These are phyloP conservation scores for Aricia artaxerxes DNA, from an alignment of 2,888 invertebrate genomes.

Conservation along the genomic window DNA sequence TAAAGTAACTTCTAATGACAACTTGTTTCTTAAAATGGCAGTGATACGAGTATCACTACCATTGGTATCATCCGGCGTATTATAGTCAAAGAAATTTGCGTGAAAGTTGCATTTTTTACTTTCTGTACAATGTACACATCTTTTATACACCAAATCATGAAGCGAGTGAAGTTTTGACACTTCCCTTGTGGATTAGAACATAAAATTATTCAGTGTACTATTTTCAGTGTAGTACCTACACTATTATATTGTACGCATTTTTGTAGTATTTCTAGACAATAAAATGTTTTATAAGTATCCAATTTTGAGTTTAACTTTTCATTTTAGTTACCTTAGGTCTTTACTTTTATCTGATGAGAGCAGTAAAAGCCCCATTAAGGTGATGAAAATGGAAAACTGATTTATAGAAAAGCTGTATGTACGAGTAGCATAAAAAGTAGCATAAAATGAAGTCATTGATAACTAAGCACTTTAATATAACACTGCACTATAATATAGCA, in stretches of 20 bases:
- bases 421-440: not conserved
- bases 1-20: slow-evolving; percentile 16
- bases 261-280: not conserved
- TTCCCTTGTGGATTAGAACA: too few relatives aligned
- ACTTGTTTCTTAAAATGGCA: not conserved
- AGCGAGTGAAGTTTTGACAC: too few relatives aligned
- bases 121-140: not conserved
- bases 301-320: not conserved
- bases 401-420: not conserved
- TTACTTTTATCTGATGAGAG: not conserved
- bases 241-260: not conserved
- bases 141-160: too few relatives aligned
- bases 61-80: not conserved
- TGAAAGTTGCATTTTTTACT: slow-evolving; percentile 1
- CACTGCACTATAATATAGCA: not conserved
- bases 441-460: not conserved
- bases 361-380: not conserved
- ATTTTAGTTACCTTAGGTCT: not conserved
- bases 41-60: not conserved
- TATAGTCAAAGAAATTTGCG: slow-evolving; percentile 22
- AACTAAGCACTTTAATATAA: not conserved
- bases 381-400: not conserved
- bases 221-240: too few relatives aligned
- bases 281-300: too few relatives aligned
- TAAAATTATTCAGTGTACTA: too few relatives aligned